A percentile compares a stretch with the other conserved stretches of the same genome.
Evolutionary conservation across 2,113 vertebrate species (phyloP).

Genomic region (Etia nguti): DNA sequence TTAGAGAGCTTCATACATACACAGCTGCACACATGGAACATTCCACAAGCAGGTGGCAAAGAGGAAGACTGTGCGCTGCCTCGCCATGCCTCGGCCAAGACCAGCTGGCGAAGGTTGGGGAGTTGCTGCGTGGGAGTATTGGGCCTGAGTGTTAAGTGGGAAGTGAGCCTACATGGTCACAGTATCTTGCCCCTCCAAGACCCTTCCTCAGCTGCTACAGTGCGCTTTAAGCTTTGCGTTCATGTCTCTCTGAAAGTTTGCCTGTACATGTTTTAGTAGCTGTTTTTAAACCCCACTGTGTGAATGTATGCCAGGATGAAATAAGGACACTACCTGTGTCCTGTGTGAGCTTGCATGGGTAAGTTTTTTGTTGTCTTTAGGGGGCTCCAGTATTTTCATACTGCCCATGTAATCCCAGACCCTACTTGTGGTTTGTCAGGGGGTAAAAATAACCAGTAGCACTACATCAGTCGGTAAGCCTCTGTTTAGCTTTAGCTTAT

Average conservation of each 20-base stretch:
- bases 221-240: background rate
- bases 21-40: slow-evolving; percentile 48
- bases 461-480: background rate
- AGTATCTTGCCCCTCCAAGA: background rate
- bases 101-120: background rate
- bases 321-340: background rate
- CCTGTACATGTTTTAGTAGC: background rate
- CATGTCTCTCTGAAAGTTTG: background rate
- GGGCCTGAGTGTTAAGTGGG: background rate
- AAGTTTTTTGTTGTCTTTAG: background rate
- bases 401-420: background rate
- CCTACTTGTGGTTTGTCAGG: background rate
- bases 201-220: background rate
- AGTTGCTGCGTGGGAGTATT: background rate
- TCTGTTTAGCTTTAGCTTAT: background rate
- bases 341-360: background rate
- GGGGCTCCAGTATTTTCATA: background rate
- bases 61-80: background rate
- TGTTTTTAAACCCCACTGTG: background rate
- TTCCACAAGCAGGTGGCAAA: slow-evolving; percentile 53
- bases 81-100: background rate
- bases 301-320: background rate
- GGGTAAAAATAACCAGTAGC: background rate
- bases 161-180: background rate
- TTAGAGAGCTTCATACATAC: slow-evolving; percentile 32